A percentile compares a stretch with the other conserved stretches of the same genome.
Evolutionary conservation across 2,113 vertebrate species (phyloP).

Genomic region (Bungarus multicinctus): DNA sequence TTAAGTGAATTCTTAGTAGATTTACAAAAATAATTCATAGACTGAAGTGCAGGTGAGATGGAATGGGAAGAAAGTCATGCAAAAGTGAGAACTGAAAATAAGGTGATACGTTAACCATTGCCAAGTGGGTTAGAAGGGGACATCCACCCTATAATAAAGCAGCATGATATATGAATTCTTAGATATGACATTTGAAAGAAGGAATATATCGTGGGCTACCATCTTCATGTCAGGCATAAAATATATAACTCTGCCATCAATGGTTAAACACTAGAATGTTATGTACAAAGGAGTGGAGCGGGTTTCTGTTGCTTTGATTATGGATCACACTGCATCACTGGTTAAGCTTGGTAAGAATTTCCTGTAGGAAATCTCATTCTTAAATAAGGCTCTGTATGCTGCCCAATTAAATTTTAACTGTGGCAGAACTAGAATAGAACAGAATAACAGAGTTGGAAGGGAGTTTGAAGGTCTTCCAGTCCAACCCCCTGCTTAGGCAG

Average conservation of each 20-base stretch:
- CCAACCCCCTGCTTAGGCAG: too few species aligned
- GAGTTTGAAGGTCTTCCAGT: too few species aligned
- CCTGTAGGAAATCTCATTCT: neutral
- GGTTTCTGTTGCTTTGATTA: neutral
- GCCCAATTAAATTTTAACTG: neutral
- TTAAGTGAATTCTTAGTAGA: neutral
- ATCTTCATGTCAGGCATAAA: neutral
- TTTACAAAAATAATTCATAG: neutral
- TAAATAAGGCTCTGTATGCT: neutral
- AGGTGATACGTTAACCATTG: neutral
- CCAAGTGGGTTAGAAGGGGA: neutral
- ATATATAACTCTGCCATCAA: neutral
- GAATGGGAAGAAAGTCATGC: neutral
- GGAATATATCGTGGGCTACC: neutral
- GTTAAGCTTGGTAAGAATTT: neutral
- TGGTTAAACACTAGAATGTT: neutral
- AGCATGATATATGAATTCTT: neutral
- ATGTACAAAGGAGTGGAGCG: neutral
- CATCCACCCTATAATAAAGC: neutral
- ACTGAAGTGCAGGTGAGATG: neutral
- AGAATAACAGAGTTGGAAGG: too few species aligned
- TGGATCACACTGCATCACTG: neutral
- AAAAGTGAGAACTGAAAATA: neutral
- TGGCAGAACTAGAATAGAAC: neutral
- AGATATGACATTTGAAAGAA: neutral